Base-by-base conservation (phyloP, 2,113 vertebrate genomes). In the Cryptomyrus ogoouensis region DNA sequence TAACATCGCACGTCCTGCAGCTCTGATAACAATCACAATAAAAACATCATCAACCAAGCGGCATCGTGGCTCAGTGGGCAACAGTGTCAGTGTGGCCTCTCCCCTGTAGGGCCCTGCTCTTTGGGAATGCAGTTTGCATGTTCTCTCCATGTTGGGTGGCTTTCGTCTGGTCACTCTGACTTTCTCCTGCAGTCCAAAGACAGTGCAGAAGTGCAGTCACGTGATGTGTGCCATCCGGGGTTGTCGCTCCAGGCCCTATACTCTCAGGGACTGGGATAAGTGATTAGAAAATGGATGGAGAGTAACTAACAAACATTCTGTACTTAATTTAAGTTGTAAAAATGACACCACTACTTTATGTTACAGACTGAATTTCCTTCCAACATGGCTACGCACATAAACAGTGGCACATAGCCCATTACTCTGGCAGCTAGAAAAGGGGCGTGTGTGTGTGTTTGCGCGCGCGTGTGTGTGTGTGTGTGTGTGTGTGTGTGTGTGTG, bases 381-480 rank as follows among this genome's bases (percentile, higher is more conserved):
- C 12, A n/a, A 31, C 35, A 13, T 74, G 15, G 27, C 49, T 80
- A 21, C 47, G 44, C 47, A 17, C 27, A 70, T 46, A 86, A 87
- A 66, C 44, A 80, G 66, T 44, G 53, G 19, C 66, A 42, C 15
- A 52, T 44, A 27, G 46, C 42, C 70, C 84, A 44, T 80, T 83
- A 46, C 39, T 31, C 83, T 49, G 27, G 74, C 85, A 88, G 49
- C 46, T 39, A 52, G 39, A 87, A 56, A 80, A 24, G 47, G 83
- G 0, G 9, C 19, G 15, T 35, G 27, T 80, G 74, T 74, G 89
- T 66, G 53, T 56, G 19, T 56, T n/a, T n/a, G n/a, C n/a, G n/a
- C n/a, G n/a, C n/a, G n/a, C n/a, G 5, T 56, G 53, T 89, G 35
- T 58, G 80, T 70, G 89, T 49, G 35, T 58, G 52, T 70, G 84